A percentile compares a stretch with the other conserved stretches of the same genome.
These are phyloP conservation scores for Minunthozetes semirufus DNA, from an alignment of 2,888 invertebrate genomes.

Conservation along the genomic window DNA sequence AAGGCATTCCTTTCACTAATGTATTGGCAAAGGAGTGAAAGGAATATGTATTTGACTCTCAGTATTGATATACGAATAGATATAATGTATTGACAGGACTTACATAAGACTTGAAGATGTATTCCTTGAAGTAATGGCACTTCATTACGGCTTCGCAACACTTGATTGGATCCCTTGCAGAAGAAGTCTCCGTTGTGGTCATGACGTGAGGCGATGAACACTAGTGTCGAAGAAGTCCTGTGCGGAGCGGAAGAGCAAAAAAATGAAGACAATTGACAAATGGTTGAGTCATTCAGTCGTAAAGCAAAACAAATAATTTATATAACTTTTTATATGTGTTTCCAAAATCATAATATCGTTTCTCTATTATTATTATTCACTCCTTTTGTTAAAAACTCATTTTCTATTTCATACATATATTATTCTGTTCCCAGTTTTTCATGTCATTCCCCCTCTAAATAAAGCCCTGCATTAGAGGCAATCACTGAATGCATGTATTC, in stretches of 20 bases:
- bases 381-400: no score
- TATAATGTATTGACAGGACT: constrained; percentile 51
- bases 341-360: no score
- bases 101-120: constrained; percentile 76
- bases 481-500: not conserved
- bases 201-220: constrained; percentile 42
- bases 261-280: not conserved
- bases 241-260: not conserved
- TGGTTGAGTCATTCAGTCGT: not conserved
- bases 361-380: no score
- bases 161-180: constrained; percentile 60
- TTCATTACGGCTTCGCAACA: constrained; percentile 64
- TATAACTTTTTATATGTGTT: not conserved
- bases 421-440: no score
- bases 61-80: not conserved
- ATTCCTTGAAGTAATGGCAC: constrained; percentile 65
- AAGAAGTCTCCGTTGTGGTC: constrained; percentile 44
- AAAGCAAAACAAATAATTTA: not conserved
- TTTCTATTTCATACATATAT: no score
- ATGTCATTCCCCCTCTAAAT: no score
- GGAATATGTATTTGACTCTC: no score
- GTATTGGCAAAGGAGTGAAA: no score
- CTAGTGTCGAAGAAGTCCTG: constrained; percentile 41
- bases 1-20: not conserved
- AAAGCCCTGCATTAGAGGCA: no score